A percentile compares a stretch with the other conserved stretches of the same genome.
Evolutionary conservation across 2,888 invertebrate genomes (phyloP).

Genomic region (Latrodectus hesperus): DNA sequence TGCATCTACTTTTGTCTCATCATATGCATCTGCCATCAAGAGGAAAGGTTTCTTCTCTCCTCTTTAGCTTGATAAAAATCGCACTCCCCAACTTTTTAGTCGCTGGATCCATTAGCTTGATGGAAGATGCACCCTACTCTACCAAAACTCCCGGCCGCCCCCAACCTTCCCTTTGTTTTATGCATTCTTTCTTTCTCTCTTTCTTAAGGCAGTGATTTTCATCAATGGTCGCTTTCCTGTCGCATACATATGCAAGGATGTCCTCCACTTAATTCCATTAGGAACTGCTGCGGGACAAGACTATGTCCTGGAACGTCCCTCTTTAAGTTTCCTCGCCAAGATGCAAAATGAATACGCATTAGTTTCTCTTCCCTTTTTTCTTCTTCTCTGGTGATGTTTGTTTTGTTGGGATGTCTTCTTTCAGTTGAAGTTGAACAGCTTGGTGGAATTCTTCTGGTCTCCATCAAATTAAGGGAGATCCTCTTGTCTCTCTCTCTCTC

Average conservation of each 20-base stretch:
- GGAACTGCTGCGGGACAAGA: constrained; percentile 53
- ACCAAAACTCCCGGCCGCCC: neutral
- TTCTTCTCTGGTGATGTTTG: neutral
- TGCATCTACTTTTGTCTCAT: constrained; percentile 68
- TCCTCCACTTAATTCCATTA: constrained; percentile 65
- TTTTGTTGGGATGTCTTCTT: constrained; percentile 14
- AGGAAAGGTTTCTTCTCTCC: constrained; percentile 65
- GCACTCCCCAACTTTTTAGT: constrained; percentile 61
- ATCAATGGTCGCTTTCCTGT: constrained; percentile 59
- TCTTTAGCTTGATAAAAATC: constrained; percentile 67
- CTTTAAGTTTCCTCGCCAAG: neutral
- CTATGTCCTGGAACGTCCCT: constrained; percentile 28
- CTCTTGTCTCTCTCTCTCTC: neutral
- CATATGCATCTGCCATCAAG: constrained; percentile 67
- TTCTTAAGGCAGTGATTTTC: constrained; percentile 56
- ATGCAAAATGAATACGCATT: neutral
- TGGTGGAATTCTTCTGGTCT: constrained; percentile 50
- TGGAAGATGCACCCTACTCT: constrained; percentile 31
- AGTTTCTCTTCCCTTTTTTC: constrained; percentile 30
- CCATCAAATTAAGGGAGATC: constrained; percentile 62
- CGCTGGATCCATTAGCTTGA: constrained; percentile 64
- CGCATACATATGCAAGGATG: constrained; percentile 63
- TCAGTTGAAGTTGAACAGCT: constrained; percentile 26
- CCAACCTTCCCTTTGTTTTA: constrained; percentile 11
- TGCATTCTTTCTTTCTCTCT: constrained; percentile 18